Evolutionary conservation across 2,888 invertebrate species (phyloP).

Genomic region (Marasmarcha lunaedactyla): DNA sequence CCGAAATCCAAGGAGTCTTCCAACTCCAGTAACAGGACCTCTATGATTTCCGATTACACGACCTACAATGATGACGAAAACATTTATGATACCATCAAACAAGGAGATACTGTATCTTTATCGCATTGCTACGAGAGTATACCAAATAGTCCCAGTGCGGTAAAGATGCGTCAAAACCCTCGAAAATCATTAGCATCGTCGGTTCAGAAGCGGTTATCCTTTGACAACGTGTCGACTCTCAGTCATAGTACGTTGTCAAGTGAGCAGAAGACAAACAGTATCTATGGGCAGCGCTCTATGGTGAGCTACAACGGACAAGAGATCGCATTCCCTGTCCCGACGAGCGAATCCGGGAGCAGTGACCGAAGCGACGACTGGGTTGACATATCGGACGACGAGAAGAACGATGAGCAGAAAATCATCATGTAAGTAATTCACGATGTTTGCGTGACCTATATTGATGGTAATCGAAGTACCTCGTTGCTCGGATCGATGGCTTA

Average conservation of each 20-base stretch:
- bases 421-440: slow-evolving; percentile 63
- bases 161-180: slow-evolving; percentile 46
- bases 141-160: slow-evolving; percentile 61
- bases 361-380: slow-evolving; percentile 76
- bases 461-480: neutral
- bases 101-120: slow-evolving; percentile 53
- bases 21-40: slow-evolving; percentile 45
- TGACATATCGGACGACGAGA: slow-evolving; percentile 72
- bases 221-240: slow-evolving; percentile 58
- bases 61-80: slow-evolving; percentile 66
- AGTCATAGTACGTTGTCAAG: slow-evolving; percentile 69
- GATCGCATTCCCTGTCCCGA: slow-evolving; percentile 62
- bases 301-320: slow-evolving; percentile 61
- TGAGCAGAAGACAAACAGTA: slow-evolving; percentile 73
- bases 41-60: slow-evolving; percentile 45
- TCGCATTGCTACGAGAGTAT: slow-evolving; percentile 74
- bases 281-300: slow-evolving; percentile 67
- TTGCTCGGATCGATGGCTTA: neutral
- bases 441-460: neutral
- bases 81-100: slow-evolving; percentile 74
- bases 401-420: slow-evolving; percentile 58
- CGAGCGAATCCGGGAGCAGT: slow-evolving; percentile 70
- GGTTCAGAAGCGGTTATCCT: slow-evolving; percentile 51
- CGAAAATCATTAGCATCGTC: slow-evolving; percentile 43
- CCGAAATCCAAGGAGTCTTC: slow-evolving; percentile 47